Evolutionary conservation across 1,140 invertebrate genomes (phyloP), one percentile per base, ranked within the genome.

Genomic region (Drosophila elegans): DNA sequence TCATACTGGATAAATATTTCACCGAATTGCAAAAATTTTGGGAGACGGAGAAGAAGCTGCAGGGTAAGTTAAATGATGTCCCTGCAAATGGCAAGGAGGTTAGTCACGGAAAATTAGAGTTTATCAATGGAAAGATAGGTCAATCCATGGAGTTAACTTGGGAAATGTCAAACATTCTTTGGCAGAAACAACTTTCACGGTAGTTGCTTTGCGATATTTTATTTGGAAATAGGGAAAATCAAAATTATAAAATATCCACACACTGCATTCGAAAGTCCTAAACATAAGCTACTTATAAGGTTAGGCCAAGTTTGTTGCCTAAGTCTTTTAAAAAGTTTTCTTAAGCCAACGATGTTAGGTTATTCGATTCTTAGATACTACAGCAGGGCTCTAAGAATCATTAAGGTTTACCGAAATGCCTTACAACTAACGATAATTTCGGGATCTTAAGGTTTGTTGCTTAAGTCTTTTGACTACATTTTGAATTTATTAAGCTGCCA

Each of bases 1-100:
- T 98, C 95, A 98, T 98, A 93, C 95, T 98, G 94, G 97, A 98
- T 95, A 98, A 98, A 93, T 98, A 98, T 93, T 98, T 98, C 93
- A 98, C 97, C 71, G 97, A 98, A 94, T 94, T 98, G 93, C 97
- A 98, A 93, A 98, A 98, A 94, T 98, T 98, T 94, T 98, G 97
- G 97, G 97, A 98, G 93, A 98, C 97, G 55, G 97, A 98, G 93
- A 97, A 97, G 93, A 98, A 98, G 94, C 94, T 98, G 80, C 97
- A 98, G 97, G 97, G 97, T 98, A 95, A 93, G 93, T 93, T 25
- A 4, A 9, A 42, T 7, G 11, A 11, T 46, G 25, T 11, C 10
- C 46, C 25, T 48, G 11, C 1, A 25, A 46, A 3, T 25, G 29
- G 7, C 12, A 11, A 25, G 6, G 7, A 16, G 27, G 12, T 38